Conservation (phyloP, 2,888 invertebrate species). For the Drosophila borealis region DNA sequence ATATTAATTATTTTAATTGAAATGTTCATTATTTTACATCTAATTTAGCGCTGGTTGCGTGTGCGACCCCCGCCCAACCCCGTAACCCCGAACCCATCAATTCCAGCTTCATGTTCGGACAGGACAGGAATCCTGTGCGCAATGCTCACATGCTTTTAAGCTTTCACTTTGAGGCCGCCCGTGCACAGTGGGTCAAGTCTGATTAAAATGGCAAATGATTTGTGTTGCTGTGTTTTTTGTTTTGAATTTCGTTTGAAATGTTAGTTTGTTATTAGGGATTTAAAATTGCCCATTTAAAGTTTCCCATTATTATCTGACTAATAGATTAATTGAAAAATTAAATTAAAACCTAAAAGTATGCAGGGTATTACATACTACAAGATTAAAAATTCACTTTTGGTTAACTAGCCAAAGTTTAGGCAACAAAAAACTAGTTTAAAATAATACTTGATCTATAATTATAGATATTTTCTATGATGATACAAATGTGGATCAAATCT, state of each 20-base stretch:
- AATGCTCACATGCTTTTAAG: slow-evolving; percentile 57
- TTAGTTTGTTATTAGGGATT: background rate
- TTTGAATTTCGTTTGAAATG: background rate
- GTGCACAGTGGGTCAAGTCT: slow-evolving; percentile 35
- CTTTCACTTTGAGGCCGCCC: slow-evolving; percentile 44
- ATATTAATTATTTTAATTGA: slow-evolving; percentile 81
- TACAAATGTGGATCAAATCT: too few relatives aligned
- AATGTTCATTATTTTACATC: slow-evolving; percentile 81
- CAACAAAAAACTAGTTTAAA: too few relatives aligned
- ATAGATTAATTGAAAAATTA: too few relatives aligned
- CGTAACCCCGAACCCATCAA: slow-evolving; percentile 8
- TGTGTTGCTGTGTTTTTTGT: background rate
- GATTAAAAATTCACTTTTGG: too few relatives aligned
- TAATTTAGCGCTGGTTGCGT: slow-evolving; percentile 72
- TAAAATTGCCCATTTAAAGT: too few relatives aligned
- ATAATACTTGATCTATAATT: too few relatives aligned
- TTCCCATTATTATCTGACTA: too few relatives aligned
- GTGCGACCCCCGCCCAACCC: slow-evolving; percentile 26
- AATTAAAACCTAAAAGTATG: too few relatives aligned
- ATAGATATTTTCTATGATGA: too few relatives aligned
- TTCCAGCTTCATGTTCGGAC: slow-evolving; percentile 31
- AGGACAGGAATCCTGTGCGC: slow-evolving; percentile 37
- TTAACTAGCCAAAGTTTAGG: too few relatives aligned
- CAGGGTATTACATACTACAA: too few relatives aligned
- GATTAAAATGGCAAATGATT: background rate